Evolutionary conservation across 2,113 vertebrate species (phyloP).

Genomic region (Tragelaphus buxtoni): DNA sequence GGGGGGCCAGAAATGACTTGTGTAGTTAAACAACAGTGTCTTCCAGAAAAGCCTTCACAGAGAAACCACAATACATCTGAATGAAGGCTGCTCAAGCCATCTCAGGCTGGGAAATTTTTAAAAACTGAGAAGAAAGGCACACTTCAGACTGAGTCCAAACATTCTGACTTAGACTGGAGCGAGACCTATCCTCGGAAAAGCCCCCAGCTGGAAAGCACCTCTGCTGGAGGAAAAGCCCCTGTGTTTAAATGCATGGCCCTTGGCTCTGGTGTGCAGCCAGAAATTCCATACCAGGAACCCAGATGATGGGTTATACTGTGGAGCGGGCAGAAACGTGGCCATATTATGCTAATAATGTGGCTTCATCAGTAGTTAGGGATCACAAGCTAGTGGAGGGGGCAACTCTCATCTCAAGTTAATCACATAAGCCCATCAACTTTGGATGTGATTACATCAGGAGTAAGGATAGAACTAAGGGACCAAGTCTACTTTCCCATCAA

Average conservation of each 20-base stretch:
- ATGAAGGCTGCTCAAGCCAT: background rate
- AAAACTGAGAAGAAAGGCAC: background rate
- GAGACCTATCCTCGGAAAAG: background rate
- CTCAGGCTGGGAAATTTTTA: background rate
- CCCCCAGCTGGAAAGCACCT: background rate
- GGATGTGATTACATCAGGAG: background rate
- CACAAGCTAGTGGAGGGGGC: background rate
- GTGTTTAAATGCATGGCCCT: background rate
- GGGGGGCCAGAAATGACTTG: background rate
- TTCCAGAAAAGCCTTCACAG: background rate
- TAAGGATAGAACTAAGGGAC: background rate
- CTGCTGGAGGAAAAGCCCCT: background rate
- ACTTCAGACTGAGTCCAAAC: background rate
- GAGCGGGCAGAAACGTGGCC: background rate
- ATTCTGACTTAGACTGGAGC: background rate
- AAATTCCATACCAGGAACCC: background rate
- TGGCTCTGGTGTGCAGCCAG: background rate
- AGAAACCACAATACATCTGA: background rate
- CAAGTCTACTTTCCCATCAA: background rate
- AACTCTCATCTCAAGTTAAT: background rate
- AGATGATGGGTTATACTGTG: background rate
- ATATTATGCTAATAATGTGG: background rate
- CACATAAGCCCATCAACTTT: background rate
- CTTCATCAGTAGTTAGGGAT: background rate
- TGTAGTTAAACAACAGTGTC: background rate